Percentiles rank a stretch among this genome's conserved stretches.
These are phyloP conservation scores for Ooceraea biroi DNA, from an alignment of 1,140 invertebrate species.

Conservation along the genomic window DNA sequence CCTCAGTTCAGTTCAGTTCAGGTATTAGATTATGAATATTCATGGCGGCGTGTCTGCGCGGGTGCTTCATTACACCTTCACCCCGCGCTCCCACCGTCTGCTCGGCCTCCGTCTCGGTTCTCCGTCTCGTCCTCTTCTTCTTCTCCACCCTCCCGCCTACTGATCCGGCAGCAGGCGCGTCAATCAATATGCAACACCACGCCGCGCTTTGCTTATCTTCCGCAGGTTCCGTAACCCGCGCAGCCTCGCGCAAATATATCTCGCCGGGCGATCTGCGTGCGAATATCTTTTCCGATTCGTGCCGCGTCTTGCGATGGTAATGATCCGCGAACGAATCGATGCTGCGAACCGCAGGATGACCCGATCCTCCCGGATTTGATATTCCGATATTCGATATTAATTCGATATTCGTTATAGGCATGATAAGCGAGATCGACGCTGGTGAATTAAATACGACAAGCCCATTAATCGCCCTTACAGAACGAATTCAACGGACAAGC, in stretches of 20 bases:
- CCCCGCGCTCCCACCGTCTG: slow-evolving; percentile 62
- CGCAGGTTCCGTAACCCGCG: slow-evolving; percentile 61
- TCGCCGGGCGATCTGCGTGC: slow-evolving; percentile 31
- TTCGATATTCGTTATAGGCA: no score
- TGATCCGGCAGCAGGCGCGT: slow-evolving; percentile 79
- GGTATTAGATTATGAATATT: slow-evolving; percentile 87
- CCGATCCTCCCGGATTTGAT: background rate
- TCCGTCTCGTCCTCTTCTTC: slow-evolving; percentile 71
- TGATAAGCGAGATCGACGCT: slow-evolving; percentile 41
- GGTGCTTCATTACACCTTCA: slow-evolving; percentile 85
- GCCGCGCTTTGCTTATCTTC: slow-evolving; percentile 85
- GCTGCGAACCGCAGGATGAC: no score
- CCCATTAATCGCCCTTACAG: slow-evolving; percentile 45
- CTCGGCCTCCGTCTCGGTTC: slow-evolving; percentile 59
- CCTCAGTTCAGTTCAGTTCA: slow-evolving; percentile 85
- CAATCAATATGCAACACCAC: slow-evolving; percentile 86
- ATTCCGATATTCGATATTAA: no score
- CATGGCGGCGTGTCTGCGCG: slow-evolving; percentile 85
- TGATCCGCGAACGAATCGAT: slow-evolving; percentile 21
- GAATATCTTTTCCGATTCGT: slow-evolving; percentile 48
- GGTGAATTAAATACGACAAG: slow-evolving; percentile 60
- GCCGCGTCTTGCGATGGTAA: slow-evolving; percentile 16
- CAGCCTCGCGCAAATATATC: slow-evolving; percentile 65
- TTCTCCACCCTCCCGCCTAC: slow-evolving; percentile 67
- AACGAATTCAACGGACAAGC: slow-evolving; percentile 39